A percentile compares a stretch with the other conserved stretches of the same genome.
These are phyloP conservation scores for Orthonyx spaldingii DNA, from an alignment of 2,113 vertebrate species.

Conservation along the genomic window DNA sequence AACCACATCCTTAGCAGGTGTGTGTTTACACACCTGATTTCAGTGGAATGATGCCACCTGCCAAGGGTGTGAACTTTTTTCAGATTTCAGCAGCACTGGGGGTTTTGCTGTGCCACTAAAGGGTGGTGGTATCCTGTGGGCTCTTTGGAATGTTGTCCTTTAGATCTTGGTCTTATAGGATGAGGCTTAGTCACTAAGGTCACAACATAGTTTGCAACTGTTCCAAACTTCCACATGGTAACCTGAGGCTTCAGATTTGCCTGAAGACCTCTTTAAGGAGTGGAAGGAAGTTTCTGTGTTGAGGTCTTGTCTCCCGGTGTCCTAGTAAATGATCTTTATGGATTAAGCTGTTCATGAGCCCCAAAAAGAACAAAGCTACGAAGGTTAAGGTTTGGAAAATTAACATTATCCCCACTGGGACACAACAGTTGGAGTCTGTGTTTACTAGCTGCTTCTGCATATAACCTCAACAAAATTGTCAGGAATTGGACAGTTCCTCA, in stretches of 20 bases:
- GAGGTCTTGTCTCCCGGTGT: neutral
- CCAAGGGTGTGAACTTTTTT: slow-evolving; percentile 4
- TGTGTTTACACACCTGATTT: slow-evolving; percentile 53
- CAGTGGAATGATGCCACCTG: slow-evolving; percentile 32
- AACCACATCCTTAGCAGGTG: slow-evolving; percentile 64
- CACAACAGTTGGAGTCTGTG: neutral
- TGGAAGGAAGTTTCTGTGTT: neutral
- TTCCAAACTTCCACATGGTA: neutral
- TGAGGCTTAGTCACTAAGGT: neutral
- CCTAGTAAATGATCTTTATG: neutral
- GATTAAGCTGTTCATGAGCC: neutral
- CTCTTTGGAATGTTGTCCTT: neutral
- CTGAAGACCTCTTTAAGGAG: neutral
- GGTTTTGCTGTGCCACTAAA: neutral
- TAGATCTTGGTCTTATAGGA: neutral
- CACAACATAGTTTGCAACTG: neutral
- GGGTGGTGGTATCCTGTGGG: neutral
- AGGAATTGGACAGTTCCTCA: neutral
- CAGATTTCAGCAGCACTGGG: neutral
- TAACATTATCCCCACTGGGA: neutral
- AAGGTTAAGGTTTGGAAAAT: neutral
- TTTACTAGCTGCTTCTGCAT: neutral
- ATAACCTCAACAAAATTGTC: neutral
- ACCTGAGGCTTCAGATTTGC: neutral
- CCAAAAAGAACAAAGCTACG: neutral